Conservation (phyloP, 2,888 invertebrate genomes). For the Ectemnius continuus region DNA sequence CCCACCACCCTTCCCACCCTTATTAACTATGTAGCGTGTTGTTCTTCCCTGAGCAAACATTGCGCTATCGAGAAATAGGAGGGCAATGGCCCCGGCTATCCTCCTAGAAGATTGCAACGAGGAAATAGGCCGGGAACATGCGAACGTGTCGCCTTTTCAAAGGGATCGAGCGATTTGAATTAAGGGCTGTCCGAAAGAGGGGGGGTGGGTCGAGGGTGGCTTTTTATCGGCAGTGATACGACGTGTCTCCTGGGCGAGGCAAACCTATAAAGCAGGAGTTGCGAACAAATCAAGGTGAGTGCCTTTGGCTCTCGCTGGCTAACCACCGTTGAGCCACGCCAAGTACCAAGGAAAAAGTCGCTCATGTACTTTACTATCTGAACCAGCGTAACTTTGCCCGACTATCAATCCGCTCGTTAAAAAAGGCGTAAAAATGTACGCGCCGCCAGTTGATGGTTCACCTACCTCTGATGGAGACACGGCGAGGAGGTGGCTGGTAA, state of each 20-base stretch:
- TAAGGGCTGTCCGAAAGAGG: conserved; percentile 46
- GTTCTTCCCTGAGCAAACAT: background rate
- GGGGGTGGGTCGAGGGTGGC: conserved; percentile 21
- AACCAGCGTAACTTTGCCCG: conserved; percentile 49
- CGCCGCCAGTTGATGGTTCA: no score
- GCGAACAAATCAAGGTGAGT: conserved; percentile 76
- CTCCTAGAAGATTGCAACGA: conserved; percentile 36
- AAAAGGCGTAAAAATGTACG: conserved; percentile 36
- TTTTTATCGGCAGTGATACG: conserved; percentile 60
- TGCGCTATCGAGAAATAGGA: background rate
- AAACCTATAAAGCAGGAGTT: conserved; percentile 71
- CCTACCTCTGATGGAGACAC: no score
- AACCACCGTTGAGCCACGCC: background rate
- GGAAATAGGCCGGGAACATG: conserved; percentile 34
- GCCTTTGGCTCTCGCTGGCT: conserved; percentile 48
- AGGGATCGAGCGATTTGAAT: conserved; percentile 64
- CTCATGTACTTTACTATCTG: conserved; percentile 67
- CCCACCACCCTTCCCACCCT: conserved; percentile 18
- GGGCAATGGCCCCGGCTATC: background rate
- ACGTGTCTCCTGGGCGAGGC: conserved; percentile 50
- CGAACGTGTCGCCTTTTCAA: conserved; percentile 49
- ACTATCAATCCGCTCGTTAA: conserved; percentile 68
- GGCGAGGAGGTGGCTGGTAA: no score
- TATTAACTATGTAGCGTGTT: background rate
- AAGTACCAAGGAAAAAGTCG: conserved; percentile 31